Evolutionary conservation across 2,113 vertebrate genomes (phyloP).

Genomic region (Suncus etruscus): DNA sequence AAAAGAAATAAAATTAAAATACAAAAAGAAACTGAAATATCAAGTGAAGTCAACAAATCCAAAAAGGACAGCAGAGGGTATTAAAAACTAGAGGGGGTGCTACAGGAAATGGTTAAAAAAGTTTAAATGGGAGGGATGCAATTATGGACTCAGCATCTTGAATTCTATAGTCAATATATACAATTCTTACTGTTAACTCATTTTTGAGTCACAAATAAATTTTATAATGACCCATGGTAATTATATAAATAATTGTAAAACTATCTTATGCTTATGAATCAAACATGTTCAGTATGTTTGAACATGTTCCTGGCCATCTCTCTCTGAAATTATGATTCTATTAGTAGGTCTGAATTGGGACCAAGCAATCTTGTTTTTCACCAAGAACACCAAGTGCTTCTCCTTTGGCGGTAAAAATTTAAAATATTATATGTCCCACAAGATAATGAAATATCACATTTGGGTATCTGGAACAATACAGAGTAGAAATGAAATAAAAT

Average conservation of each 20-base stretch:
- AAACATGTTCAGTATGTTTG: too few relatives aligned
- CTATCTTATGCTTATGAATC: too few relatives aligned
- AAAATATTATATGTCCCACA: background rate
- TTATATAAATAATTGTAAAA: background rate
- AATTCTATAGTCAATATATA: background rate
- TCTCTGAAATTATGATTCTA: background rate
- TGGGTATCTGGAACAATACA: background rate
- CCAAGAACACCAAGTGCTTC: background rate
- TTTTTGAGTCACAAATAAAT: background rate
- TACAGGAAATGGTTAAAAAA: background rate
- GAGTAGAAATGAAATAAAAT: background rate
- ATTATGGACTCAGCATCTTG: background rate
- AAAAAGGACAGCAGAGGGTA: background rate
- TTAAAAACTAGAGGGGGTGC: background rate
- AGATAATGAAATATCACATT: background rate
- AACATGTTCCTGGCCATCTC: background rate
- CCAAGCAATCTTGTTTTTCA: background rate
- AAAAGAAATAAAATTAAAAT: background rate
- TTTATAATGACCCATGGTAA: background rate
- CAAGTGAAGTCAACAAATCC: background rate
- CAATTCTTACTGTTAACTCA: background rate
- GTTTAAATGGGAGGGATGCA: background rate
- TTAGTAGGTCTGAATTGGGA: background rate
- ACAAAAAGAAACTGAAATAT: background rate
- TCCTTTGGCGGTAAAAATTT: background rate